Evolutionary conservation across 2,113 vertebrate species (phyloP).

Genomic region (Clinocottus analis): DNA sequence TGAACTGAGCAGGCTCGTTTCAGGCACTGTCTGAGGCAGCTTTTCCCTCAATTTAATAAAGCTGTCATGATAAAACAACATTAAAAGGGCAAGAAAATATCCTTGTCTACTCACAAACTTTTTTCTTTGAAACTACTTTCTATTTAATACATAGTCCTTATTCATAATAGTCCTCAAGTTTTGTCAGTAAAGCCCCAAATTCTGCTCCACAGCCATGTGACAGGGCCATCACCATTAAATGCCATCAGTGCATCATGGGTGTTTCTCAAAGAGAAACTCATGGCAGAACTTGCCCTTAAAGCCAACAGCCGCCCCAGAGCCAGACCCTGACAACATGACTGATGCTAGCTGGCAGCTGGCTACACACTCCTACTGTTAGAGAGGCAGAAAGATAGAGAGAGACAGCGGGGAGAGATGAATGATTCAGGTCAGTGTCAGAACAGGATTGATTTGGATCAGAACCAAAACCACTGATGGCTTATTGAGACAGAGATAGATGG

Average conservation of each 20-base stretch:
- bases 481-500: slow-evolving; percentile 78
- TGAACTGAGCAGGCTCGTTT: neutral
- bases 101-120: neutral
- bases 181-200: slow-evolving; percentile 23
- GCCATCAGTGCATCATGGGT: slow-evolving; percentile 50
- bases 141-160: neutral
- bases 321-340: slow-evolving; percentile 78
- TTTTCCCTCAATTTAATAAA: neutral
- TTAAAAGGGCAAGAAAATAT: neutral
- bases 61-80: neutral
- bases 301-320: slow-evolving; percentile 67
- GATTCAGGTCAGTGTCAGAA: slow-evolving; percentile 77
- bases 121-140: neutral
- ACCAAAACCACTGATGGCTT: slow-evolving; percentile 82
- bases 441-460: slow-evolving; percentile 81
- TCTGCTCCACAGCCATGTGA: slow-evolving; percentile 26
- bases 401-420: slow-evolving; percentile 77
- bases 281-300: slow-evolving; percentile 63
- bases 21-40: neutral
- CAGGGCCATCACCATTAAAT: slow-evolving; percentile 44
- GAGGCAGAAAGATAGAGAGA: slow-evolving; percentile 70
- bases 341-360: slow-evolving; percentile 80
- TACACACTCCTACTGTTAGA: slow-evolving; percentile 79
- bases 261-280: slow-evolving; percentile 60
- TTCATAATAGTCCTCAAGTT: slow-evolving; percentile 8